Evolutionary conservation across 2,797 vertebrate species (phyloP).

Genomic region (Crocodylus rhombifer): DNA sequence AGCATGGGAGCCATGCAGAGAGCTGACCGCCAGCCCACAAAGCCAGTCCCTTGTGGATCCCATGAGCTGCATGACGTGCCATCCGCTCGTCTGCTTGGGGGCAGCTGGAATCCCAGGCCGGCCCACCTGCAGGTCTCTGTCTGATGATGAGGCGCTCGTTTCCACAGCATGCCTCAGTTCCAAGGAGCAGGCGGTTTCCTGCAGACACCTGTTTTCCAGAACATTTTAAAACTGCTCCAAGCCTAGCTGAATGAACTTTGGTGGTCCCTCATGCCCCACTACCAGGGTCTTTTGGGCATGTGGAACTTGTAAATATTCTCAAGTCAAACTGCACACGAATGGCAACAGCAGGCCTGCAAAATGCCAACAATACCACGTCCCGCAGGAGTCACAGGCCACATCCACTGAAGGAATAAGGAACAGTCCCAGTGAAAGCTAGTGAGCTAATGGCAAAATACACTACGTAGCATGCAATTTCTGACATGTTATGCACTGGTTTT

Average conservation of each 20-base stretch:
- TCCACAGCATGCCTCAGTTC: background rate
- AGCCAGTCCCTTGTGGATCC: too few species aligned
- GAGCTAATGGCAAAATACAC: background rate
- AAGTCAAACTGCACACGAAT: background rate
- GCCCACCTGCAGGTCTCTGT: too few species aligned
- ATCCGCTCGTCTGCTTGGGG: too few species aligned
- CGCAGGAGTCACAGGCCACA: background rate
- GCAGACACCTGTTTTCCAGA: background rate
- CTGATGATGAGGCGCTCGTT: too few species aligned
- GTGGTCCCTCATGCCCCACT: background rate
- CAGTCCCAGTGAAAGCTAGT: fast-evolving
- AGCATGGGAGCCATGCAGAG: too few species aligned
- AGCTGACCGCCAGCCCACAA: too few species aligned
- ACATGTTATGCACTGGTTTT: background rate
- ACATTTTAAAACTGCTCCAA: background rate
- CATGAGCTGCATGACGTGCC: too few species aligned
- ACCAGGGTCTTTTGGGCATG: background rate
- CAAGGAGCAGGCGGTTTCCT: background rate
- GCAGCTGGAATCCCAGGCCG: too few species aligned
- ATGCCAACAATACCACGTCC: background rate
- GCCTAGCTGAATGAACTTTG: background rate
- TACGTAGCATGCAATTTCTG: fast-evolving
- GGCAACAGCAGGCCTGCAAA: background rate
- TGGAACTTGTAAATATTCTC: background rate
- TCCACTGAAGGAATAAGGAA: background rate